Evolutionary conservation across 2,797 vertebrate species (phyloP), one percentile per base, ranked within the genome.

Genomic region (Pangasius larnaudii): DNA sequence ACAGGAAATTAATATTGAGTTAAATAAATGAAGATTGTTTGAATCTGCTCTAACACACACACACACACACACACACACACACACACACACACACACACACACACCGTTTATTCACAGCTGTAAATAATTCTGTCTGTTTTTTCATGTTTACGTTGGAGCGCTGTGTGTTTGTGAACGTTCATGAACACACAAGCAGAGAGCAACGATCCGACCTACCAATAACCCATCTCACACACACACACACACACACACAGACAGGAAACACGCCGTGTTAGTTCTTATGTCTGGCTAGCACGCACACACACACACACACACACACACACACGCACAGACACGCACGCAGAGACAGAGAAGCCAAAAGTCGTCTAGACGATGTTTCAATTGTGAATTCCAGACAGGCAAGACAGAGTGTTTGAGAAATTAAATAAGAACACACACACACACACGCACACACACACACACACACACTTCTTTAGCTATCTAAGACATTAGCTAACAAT

Each of bases 401-500:
- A 49, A 49, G 46, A 49, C 46, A 49, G 7, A 10, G 46, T 49
- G 46, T 49, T 42, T 42, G 39, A 42, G 39, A 42, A 42, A 42
- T 5, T 42, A 42, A 42, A 42, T 6, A 5, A 42, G 39, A 42
- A 42, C 9, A 51, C 49, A 51, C 49, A 78, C n/a, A 61, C 83
- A 61, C 83, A 82, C 24, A 46, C 53, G 24, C 77, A 82, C 75
- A 49, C 51, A 63, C 75, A 78, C 74, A 83, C 81, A 67, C 22
- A 51, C 81, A 84, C 81, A 30, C 5, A 30, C 8, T 63, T 46
- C 39, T 42, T 27, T 39, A 61, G 22, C 33, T 7, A 42, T 42
- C 39, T 42, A 42, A 42, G 39, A 6, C 39, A 42, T 42, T 42
- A 82, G 24, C 27, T 82, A 42, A 42, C 10, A 72, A 30, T 18